Evolutionary conservation across 2,113 vertebrate species (phyloP), one percentile per base, ranked within the genome.

Genomic region (Ceyx margarethae): DNA sequence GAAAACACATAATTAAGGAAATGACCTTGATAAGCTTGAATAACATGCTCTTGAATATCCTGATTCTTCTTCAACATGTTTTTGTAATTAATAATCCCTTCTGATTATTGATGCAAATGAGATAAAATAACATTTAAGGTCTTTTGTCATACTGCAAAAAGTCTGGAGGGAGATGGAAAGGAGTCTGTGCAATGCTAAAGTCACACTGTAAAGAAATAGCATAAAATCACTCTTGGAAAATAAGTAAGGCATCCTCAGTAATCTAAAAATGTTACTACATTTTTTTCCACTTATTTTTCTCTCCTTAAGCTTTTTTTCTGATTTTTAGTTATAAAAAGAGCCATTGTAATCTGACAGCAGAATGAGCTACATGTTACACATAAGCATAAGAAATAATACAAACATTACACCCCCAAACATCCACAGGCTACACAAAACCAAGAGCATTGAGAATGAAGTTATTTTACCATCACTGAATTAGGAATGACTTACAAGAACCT

Each of bases 341-440:
- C 16, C 67, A 93, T 40, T 81, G 35, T 53, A 78, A 88, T 74
- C 65, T 89, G 54, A 83, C 87, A 91, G 45, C 8, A 57, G 45
- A 91, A 90, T 20, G 4, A 92, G 50, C 33, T 15, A 21, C 11
- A 29, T 74, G 20, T 43, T 53, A 73, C 45, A 68, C 5, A 82
- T 53, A 86, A 90, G 26, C 16, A 31, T 81, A 91, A 94, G 35
- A 91, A 66, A 89, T 69, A 65, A 87, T 31, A 75, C 54, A 90
- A 85, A 45, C 2, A 31, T 19, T 67, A 48, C 9, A 57, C 16
- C 81, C 6, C 5, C 33, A 16, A 79, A 67, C 60, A 85, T 28
- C 22, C 53, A 74, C 33, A n/a, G 31, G 40, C 29, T 64, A 40
- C 15, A 74, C 9, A 73, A 82, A 85, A 6, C 12, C 19, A 82